Conservation (phyloP, 2,113 vertebrate species). For the Saguinus imperator region DNA sequence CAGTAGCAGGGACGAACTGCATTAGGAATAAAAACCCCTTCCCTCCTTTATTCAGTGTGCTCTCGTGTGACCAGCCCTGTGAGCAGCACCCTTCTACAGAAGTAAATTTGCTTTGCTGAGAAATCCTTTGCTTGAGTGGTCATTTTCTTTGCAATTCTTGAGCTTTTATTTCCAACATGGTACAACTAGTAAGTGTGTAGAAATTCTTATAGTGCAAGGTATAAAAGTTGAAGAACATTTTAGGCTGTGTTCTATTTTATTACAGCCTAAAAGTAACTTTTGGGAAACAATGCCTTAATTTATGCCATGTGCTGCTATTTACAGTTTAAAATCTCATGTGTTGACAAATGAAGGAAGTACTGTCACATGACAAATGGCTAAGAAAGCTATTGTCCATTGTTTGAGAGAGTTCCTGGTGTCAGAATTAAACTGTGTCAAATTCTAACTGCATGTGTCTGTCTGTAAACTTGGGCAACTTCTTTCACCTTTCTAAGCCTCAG, state of each 20-base stretch:
- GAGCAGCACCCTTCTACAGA: too few species aligned
- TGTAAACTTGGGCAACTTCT: not conserved
- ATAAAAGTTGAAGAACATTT: slow-evolving; percentile 29
- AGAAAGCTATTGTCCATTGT: not conserved
- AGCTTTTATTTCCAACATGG: too few species aligned
- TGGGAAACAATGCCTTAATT: not conserved
- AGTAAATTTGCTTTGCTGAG: too few species aligned
- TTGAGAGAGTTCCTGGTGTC: slow-evolving; percentile 10
- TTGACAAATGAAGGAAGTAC: not conserved
- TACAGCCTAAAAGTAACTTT: slow-evolving; percentile 31
- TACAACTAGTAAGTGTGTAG: too few species aligned
- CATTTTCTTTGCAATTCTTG: too few species aligned
- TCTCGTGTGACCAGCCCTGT: too few species aligned
- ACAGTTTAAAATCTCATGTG: not conserved
- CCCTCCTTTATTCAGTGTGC: too few species aligned
- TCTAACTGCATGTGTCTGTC: not conserved
- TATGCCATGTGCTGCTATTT: not conserved
- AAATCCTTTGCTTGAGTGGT: too few species aligned
- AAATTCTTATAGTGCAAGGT: not conserved
- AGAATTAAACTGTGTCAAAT: not conserved
- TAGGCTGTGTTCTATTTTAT: not conserved
- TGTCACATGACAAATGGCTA: not conserved
- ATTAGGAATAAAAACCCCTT: too few species aligned
- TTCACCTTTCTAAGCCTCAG: slow-evolving; percentile 15
- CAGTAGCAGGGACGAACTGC: too few species aligned